Base-by-base conservation (phyloP, 2,797 vertebrate species). In the Gallinago nigripennis region DNA sequence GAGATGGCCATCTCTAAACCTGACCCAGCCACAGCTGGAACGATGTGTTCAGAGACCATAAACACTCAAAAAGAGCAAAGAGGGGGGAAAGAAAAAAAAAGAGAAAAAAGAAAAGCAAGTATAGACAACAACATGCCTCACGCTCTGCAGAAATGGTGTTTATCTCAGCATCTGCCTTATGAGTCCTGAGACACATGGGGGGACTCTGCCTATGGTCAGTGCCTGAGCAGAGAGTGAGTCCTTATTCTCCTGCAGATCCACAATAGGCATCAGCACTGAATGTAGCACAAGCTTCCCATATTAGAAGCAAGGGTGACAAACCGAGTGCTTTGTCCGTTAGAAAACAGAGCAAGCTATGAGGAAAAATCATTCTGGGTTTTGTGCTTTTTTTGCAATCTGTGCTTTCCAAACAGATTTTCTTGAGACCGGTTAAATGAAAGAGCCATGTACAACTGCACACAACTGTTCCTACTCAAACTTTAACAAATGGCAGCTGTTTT, bases 31-130 rank as follows among this genome's bases (percentile, higher is more conserved):
- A 54, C 27, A 61, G 51, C 53, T 68, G 20, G 63, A 85, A 64
- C 0, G 0, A 19, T 0, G 0, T 8, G 30, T 76, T 46, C 0
- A 0, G 46, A 76, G 30, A 84, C 51, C 1, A 1, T 4, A 4
- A 90, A 68, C 27, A 56, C 14, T 39, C 37, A 57, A 57, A 57
- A 51, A 64, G 39, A 81, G 14, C 14, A 63, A 70, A 73, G 21
- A 56, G 5, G 3, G 2, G 27, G 2, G 2, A 5, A 3, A 9
- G 7, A 8, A 21, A 21, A 4, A 25, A n/a, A 4, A 64, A 6
- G 10, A 27, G 31, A 33, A 8, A 7, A 66, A 4, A 45, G 2
- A 66, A 45, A 43, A 39, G 31, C 11, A 63, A 51, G 16, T 7
- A 68, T 0, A 88, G 48, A 73, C 8, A 60, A 61, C 21, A 69